phyloP scores from a whole-genome alignment of 2,797 vertebrate species.

The Betta splendens region DNA sequence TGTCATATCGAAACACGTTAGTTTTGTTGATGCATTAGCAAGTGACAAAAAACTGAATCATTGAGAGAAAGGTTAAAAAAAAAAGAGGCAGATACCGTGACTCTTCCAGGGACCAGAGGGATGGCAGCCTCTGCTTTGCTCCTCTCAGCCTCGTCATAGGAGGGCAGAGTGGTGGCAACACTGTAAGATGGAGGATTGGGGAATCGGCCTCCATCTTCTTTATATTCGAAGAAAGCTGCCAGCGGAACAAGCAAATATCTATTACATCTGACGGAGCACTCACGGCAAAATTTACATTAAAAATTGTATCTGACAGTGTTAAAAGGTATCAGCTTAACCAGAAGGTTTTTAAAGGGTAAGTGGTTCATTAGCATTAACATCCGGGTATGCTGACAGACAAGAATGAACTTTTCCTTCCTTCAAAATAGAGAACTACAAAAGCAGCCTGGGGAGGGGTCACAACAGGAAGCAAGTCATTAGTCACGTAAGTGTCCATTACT shows the following conservation, averaged over 20 bases:
- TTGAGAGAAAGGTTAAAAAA: background rate
- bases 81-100: conserved; percentile 69
- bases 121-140: conserved; percentile 91
- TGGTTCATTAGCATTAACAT: background rate
- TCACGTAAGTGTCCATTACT: conserved; percentile 27
- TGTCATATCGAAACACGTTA: background rate
- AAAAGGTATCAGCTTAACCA: background rate
- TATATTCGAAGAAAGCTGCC: conserved; percentile 94
- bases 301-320: background rate
- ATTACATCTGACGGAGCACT: background rate
- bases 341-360: background rate
- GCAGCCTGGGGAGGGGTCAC: conserved; percentile 1
- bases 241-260: conserved; percentile 1
- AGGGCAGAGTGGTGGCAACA: conserved; percentile 94
- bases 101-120: conserved; percentile 91
- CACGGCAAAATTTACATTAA: background rate
- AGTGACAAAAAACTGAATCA: background rate
- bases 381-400: conserved; percentile 20
- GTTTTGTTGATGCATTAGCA: background rate
- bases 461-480: conserved; percentile 22
- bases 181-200: conserved; percentile 97
- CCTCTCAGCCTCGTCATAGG: conserved; percentile 95
- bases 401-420: conserved; percentile 39
- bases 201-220: conserved; percentile 90
- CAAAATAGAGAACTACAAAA: conserved; percentile 7